Base-by-base conservation (phyloP, 2,113 vertebrate genomes). In the Haplochromis vanheusdeni region DNA sequence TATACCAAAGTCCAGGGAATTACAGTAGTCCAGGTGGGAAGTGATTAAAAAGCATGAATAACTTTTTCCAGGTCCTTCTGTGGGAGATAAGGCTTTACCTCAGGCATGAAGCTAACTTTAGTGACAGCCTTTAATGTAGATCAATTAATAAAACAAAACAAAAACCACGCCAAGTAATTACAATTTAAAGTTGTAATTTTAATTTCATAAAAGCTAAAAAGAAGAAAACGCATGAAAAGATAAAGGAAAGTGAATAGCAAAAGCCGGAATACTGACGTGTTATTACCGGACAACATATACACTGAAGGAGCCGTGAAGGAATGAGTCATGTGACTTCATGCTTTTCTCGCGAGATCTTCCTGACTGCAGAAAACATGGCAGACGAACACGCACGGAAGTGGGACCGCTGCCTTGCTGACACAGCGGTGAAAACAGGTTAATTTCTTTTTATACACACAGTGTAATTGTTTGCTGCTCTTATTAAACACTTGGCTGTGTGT, bases 401-500 rank as follows among this genome's bases (percentile, higher is more conserved):
- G 98, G 98, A 99, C 90, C 98, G 98, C 82, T 99, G 98, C 68
- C 83, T 98, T 87, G 97, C 98, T 9, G 97, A 99, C 54, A 95
- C 97, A 12, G 94, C 96, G 16, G 94, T 98, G 89, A 99, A 99
- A 95, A 96, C 98, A 94, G 98, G 97, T 98, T 91, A 96, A 75
- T 77, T 21, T 47, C 4, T 40, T n/a, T 51, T 33, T 21, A 28
- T 28, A 31, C 7, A 21, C 17, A 5, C 4, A 2, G 2, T 79
- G 2, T 40, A 3, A 6, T 28, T 2, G 11, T 33, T 54, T 51
- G 2, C 23, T 12, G 5, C 12, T 31, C 6, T n/a, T 5, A 2
- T 14, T 21, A 2, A n/a, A 2, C 4, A 6, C 56, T 10, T 3
- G 26, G 21, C 6, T 13, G 9, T 7, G 6, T 19, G 6, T 77